These are phyloP conservation scores for Anguilla megastoma DNA, from an alignment of 2,797 vertebrate species.

Conservation along the genomic window DNA sequence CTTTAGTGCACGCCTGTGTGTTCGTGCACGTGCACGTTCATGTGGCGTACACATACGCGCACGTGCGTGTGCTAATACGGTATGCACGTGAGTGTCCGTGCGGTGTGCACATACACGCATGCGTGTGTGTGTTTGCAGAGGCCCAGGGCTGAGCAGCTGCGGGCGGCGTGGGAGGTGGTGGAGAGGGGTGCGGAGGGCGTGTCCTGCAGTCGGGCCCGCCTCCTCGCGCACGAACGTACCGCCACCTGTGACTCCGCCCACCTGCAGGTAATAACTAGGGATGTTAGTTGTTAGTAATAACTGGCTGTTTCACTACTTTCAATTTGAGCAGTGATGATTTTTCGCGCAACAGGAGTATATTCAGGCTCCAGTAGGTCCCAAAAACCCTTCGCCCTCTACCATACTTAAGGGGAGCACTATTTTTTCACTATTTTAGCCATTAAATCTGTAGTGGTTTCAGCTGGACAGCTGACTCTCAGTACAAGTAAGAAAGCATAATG, in stretches of 20 bases:
- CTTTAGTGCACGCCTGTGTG: neutral
- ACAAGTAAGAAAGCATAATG: neutral
- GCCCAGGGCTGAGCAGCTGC: constrained; percentile 68
- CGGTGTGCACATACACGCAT: constrained; percentile 27
- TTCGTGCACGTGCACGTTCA: neutral
- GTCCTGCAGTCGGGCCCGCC: constrained; percentile 54
- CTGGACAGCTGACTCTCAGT: too few species aligned
- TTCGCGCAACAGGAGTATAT: too few species aligned
- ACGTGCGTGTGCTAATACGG: constrained; percentile 28
- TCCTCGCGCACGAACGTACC: constrained; percentile 60
- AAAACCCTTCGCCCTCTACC: too few species aligned
- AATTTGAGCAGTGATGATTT: too few species aligned
- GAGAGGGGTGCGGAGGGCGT: constrained; percentile 73
- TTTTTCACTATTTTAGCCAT: neutral
- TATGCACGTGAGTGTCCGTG: neutral
- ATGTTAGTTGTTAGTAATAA: too few species aligned
- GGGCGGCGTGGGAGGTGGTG: constrained; percentile 71
- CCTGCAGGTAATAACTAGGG: constrained; percentile 70
- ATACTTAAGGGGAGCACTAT: too few species aligned
- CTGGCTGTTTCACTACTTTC: too few species aligned
- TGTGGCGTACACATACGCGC: constrained; percentile 27
- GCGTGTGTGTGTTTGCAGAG: constrained; percentile 61
- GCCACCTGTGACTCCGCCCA: constrained; percentile 73
- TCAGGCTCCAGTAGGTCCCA: too few species aligned
- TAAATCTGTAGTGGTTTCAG: too few species aligned